These are phyloP conservation scores for Porites rus DNA, from an alignment of 92 coral and sea anemone species.

Conservation along the genomic window DNA sequence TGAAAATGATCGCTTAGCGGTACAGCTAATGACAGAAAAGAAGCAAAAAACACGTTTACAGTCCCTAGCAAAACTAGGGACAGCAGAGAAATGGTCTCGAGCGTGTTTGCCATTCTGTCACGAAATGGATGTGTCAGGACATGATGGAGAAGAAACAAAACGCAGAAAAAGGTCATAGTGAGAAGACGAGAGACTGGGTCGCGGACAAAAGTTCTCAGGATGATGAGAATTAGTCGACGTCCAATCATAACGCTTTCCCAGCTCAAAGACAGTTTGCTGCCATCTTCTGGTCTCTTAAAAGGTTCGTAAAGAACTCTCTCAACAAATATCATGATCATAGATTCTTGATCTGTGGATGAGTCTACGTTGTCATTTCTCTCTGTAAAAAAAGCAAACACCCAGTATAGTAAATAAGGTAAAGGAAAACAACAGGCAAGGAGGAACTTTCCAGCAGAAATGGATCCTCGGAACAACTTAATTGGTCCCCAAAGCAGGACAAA, in stretches of 20 bases:
- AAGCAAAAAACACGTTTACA: conserved; percentile 31
- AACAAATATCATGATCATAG: neutral
- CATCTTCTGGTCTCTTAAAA: conserved; percentile 30
- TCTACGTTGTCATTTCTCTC: neutral
- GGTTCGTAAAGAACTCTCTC: conserved; percentile 37
- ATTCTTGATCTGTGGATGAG: neutral
- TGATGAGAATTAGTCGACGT: conserved; percentile 32
- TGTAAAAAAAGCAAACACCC: neutral
- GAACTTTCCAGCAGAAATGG: conserved; percentile 52
- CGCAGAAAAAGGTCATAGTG: conserved; percentile 15
- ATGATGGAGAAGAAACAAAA: conserved; percentile 28
- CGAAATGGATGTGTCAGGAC: conserved; percentile 24
- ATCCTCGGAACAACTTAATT: conserved; percentile 54
- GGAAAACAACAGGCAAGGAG: conserved; percentile 71
- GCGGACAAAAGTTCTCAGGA: conserved; percentile 11
- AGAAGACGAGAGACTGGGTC: conserved; percentile 25
- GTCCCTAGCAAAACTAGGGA: conserved; percentile 31
- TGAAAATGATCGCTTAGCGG: conserved; percentile 17
- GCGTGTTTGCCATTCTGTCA: conserved; percentile 19
- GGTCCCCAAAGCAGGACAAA: conserved; percentile 73
- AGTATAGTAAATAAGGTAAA: conserved; percentile 61
- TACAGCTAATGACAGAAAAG: conserved; percentile 31
- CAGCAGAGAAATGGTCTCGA: conserved; percentile 50
- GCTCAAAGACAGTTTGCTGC: conserved; percentile 13
- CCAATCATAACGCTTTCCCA: conserved; percentile 58